Evolutionary conservation across 2,888 invertebrate species (phyloP).

Genomic region (Coleophora deauratella): DNA sequence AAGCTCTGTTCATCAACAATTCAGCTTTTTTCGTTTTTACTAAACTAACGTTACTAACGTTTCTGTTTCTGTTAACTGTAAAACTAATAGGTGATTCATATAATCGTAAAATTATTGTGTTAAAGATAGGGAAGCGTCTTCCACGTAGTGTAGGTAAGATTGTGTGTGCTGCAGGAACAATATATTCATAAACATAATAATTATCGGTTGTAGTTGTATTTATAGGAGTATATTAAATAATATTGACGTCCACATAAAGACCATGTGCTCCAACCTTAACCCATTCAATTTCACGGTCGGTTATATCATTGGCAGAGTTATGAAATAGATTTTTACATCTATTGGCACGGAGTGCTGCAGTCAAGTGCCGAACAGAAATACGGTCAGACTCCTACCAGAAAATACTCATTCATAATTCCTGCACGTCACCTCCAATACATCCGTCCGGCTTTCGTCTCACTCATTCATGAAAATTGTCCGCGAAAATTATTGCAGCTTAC

Average conservation of each 20-base stretch:
- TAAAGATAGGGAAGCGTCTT: no score
- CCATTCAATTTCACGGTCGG: conserved; percentile 45
- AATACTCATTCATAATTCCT: conserved; percentile 52
- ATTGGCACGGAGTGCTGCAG: conserved; percentile 44
- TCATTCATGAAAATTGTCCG: conserved; percentile 1
- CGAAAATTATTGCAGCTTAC: no score
- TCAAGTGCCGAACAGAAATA: conserved; percentile 66
- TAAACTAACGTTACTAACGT: no score
- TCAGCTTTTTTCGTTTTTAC: not conserved
- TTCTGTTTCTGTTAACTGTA: no score
- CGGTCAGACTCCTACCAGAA: conserved; percentile 49
- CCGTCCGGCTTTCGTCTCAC: conserved; percentile 21
- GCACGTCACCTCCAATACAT: conserved; percentile 46
- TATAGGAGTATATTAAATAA: no score
- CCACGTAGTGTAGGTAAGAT: no score
- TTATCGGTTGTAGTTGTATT: no score
- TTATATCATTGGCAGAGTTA: conserved; percentile 54
- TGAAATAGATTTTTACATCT: conserved; percentile 59
- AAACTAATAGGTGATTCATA: no score
- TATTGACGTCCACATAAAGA: no score
- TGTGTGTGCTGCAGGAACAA: no score
- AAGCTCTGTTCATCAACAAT: not conserved
- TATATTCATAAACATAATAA: no score
- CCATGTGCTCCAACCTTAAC: conserved; percentile 31
- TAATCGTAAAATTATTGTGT: no score